Evolutionary conservation across 35 echinoderm and acorn worm species (phyloP).

Genomic region (Ophiothrix spiculata): DNA sequence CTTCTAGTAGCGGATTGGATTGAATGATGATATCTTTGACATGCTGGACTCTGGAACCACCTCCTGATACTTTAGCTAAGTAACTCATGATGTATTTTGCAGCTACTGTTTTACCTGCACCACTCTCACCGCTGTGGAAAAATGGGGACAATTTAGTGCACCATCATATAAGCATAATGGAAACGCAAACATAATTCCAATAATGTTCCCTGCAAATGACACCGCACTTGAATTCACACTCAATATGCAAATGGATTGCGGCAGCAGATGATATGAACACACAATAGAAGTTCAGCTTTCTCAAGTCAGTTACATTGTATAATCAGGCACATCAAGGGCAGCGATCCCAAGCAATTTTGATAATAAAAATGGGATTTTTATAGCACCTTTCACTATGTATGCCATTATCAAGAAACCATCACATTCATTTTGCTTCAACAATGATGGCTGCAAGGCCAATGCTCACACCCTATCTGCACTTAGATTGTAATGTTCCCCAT

Average conservation of each 20-base stretch:
- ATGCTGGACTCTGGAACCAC: slow-evolving; percentile 86
- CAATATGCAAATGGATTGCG: too few species aligned
- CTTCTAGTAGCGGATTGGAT: slow-evolving; percentile 95
- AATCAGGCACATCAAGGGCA: background rate
- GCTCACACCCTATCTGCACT: too few species aligned
- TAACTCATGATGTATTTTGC: slow-evolving; percentile 98
- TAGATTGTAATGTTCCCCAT: too few species aligned
- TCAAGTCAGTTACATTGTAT: background rate
- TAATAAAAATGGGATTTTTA: too few species aligned
- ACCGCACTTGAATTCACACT: too few species aligned
- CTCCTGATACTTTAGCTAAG: slow-evolving; percentile 95
- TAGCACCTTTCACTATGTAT: too few species aligned
- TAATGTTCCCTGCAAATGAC: too few species aligned
- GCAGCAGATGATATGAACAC: too few species aligned
- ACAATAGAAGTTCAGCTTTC: background rate
- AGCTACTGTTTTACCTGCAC: slow-evolving; percentile 95
- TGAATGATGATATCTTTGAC: slow-evolving; percentile 99
- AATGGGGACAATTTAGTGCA: background rate
- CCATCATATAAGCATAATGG: background rate
- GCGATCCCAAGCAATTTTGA: background rate
- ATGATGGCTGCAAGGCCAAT: too few species aligned
- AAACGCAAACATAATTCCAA: background rate
- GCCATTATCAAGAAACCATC: too few species aligned
- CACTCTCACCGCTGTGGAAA: slow-evolving; percentile 91
- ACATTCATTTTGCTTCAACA: too few species aligned